phyloP scores from a whole-genome alignment of 2,113 vertebrate species.

The Saguinus imperator region DNA sequence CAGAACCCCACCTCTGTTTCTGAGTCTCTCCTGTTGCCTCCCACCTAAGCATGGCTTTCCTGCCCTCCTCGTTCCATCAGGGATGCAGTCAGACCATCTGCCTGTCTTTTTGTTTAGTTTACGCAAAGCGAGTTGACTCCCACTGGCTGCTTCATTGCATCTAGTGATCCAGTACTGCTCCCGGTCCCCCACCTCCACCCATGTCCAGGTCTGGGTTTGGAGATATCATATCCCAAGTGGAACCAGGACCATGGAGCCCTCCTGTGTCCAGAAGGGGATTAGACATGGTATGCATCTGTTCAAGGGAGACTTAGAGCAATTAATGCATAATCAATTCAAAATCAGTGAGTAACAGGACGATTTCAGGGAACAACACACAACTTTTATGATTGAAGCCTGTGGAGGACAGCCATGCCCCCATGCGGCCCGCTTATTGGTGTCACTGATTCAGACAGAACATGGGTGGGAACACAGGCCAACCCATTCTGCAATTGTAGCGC shows the following conservation, averaged over 20 bases:
- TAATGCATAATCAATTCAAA: background rate
- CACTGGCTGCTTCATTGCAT: background rate
- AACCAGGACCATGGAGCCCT: background rate
- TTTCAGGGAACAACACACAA: background rate
- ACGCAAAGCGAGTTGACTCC: too few species aligned
- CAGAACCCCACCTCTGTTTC: too few species aligned
- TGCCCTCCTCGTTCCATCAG: rapidly evolving
- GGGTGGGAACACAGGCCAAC: background rate
- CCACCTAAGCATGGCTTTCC: background rate
- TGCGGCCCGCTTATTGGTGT: background rate
- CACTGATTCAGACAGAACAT: background rate
- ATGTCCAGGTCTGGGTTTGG: background rate
- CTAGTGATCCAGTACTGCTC: background rate
- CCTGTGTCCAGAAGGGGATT: background rate
- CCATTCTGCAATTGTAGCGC: background rate
- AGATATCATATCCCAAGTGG: background rate
- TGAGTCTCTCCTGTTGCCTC: background rate
- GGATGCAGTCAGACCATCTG: rapidly evolving
- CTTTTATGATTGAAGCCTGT: background rate
- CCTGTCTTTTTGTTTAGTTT: background rate
- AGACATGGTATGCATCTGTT: background rate
- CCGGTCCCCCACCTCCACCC: rapidly evolving
- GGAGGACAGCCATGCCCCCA: background rate
- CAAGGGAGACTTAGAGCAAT: background rate
- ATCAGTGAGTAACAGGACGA: background rate